phyloP scores from a whole-genome alignment of 2,888 invertebrate species.

The Nesidiocoris tenuis region DNA sequence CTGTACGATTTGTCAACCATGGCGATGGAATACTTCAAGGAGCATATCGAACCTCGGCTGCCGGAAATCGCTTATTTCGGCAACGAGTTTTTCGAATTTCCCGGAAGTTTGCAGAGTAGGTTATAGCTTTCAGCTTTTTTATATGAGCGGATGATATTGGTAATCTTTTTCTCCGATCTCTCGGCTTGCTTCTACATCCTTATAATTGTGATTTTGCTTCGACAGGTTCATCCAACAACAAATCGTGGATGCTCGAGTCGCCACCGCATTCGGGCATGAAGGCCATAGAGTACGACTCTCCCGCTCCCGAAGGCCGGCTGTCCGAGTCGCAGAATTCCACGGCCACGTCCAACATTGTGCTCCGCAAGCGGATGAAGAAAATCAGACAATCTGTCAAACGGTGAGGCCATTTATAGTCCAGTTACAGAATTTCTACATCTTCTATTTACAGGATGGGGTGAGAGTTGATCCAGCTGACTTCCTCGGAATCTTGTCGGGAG shows the following conservation, averaged over 20 bases:
- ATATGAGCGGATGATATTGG: too few species aligned
- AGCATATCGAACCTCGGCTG: conserved; percentile 84
- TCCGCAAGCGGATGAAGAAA: conserved; percentile 80
- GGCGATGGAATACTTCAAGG: conserved; percentile 98
- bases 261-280: conserved; percentile 50
- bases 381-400: conserved; percentile 87
- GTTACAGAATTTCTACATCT: too few species aligned
- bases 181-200: too few species aligned
- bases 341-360: conserved; percentile 81
- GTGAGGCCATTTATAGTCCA: too few species aligned
- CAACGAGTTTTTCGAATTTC: conserved; percentile 78
- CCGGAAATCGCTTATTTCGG: conserved; percentile 87
- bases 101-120: conserved; percentile 52
- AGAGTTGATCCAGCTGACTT: too few species aligned
- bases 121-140: too few species aligned
- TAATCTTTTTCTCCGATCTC: too few species aligned
- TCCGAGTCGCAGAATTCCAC: conserved; percentile 57
- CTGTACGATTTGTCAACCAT: conserved; percentile 91
- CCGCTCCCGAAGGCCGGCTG: conserved; percentile 43
- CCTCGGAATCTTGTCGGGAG: too few species aligned
- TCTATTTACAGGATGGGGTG: too few species aligned
- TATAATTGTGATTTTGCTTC: too few species aligned
- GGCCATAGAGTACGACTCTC: conserved; percentile 48
- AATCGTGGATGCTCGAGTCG: conserved; percentile 50
- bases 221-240: conserved; percentile 48